These are phyloP conservation scores for Heliconius hortense DNA, from an alignment of 2,888 invertebrate species.

Conservation along the genomic window DNA sequence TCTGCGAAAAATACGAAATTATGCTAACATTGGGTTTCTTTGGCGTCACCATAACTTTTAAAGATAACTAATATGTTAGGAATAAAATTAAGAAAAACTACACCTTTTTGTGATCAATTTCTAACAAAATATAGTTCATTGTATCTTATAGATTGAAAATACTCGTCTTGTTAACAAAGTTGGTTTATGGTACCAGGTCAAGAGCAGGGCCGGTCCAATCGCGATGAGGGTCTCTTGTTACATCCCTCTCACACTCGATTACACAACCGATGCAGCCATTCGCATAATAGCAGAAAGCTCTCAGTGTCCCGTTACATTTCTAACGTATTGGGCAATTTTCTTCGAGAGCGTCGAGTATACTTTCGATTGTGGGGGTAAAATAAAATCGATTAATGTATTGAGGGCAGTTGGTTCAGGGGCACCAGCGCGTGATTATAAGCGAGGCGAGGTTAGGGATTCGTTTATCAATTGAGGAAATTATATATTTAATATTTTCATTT, in stretches of 20 bases:
- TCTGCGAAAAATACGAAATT: too few relatives aligned
- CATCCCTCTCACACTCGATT: constrained; percentile 53
- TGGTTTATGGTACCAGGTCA: constrained; percentile 32
- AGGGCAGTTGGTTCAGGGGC: not conserved
- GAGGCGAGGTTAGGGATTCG: too few relatives aligned
- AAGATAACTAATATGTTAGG: not conserved
- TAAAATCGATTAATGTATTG: constrained; percentile 28
- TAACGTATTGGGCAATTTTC: constrained; percentile 48
- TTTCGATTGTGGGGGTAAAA: constrained; percentile 32
- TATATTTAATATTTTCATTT: too few relatives aligned
- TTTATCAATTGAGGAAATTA: too few relatives aligned
- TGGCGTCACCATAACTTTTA: not conserved
- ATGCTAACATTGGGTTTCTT: too few relatives aligned
- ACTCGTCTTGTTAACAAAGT: constrained; percentile 26
- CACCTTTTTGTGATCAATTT: not conserved
- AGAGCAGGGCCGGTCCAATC: constrained; percentile 44
- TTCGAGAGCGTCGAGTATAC: constrained; percentile 39
- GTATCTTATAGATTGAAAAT: constrained; percentile 25
- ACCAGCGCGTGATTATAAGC: too few relatives aligned
- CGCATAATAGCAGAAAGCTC: constrained; percentile 60
- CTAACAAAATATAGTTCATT: not conserved
- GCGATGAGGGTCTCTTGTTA: constrained; percentile 52
- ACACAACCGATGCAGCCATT: constrained; percentile 58
- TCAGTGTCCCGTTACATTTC: constrained; percentile 50
- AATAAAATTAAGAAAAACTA: not conserved